Percentiles rank a stretch among this genome's conserved stretches.
Conservation (phyloP, 2,797 vertebrate genomes). For the Chaetophractus vellerosus region DNA sequence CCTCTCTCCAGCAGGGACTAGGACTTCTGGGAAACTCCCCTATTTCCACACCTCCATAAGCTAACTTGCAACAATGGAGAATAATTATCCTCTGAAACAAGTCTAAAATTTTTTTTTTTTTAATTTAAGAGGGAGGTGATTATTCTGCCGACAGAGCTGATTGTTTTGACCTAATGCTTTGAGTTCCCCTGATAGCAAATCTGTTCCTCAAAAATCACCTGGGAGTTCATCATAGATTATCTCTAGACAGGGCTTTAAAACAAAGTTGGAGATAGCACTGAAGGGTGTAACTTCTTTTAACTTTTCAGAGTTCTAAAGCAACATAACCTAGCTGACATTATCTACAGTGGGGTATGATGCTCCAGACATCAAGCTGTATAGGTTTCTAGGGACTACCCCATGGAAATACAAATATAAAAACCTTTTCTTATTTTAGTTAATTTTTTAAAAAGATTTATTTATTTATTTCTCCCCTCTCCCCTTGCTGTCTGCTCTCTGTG, state of each 20-base stretch:
- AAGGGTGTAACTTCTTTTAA: not conserved
- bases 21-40: constrained; percentile 21
- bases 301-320: no score
- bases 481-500: no score
- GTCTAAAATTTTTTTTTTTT: not conserved
- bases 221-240: not conserved
- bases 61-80: constrained; percentile 13
- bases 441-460: no score
- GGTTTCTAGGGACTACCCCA: not conserved
- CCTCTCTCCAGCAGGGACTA: not conserved
- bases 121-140: not conserved
- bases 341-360: not conserved
- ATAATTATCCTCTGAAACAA: constrained; percentile 17
- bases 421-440: not conserved
- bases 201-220: not conserved
- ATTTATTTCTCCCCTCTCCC: no score
- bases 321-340: not conserved
- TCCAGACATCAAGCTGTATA: not conserved
- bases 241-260: not conserved
- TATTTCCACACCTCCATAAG: not conserved
- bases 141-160: not conserved
- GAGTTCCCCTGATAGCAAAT: not conserved
- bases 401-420: not conserved
- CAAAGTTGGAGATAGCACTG: not conserved
- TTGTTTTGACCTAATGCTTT: constrained; percentile 13